Evolutionary conservation across 2,888 invertebrate species (phyloP).

Genomic region (Miltochrista miniata): DNA sequence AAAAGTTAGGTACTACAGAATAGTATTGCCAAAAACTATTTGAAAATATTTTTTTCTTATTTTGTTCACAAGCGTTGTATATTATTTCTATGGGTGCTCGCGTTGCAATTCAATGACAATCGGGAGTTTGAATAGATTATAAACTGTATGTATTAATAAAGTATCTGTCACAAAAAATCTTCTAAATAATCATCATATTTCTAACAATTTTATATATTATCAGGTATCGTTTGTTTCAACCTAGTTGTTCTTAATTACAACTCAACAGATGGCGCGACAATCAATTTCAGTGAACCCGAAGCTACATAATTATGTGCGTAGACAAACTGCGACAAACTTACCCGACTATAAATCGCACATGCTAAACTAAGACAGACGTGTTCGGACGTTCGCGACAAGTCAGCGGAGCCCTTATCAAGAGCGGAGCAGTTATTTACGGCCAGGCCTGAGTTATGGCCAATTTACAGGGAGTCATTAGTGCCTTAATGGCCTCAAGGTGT

Average conservation of each 20-base stretch:
- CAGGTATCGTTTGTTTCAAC: no score
- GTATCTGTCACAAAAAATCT: no score
- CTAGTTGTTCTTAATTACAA: conserved; percentile 31
- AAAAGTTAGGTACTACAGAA: no score
- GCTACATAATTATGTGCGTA: conserved; percentile 35
- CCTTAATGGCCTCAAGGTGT: conserved; percentile 81
- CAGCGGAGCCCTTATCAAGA: conserved; percentile 79
- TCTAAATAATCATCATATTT: conserved; percentile 13
- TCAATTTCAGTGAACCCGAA: conserved; percentile 35
- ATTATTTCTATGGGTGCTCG: no score
- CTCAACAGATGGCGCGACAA: conserved; percentile 37
- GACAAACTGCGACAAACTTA: conserved; percentile 39
- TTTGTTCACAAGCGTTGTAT: no score
- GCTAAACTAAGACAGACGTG: conserved; percentile 78
- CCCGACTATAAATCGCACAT: conserved; percentile 70
- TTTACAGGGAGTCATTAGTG: conserved; percentile 82
- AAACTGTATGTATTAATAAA: no score
- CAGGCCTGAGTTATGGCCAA: conserved; percentile 80
- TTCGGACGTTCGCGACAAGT: conserved; percentile 71
- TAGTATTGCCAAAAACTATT: no score
- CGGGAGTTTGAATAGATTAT: no score
- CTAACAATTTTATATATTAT: no score
- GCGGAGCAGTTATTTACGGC: conserved; percentile 75
- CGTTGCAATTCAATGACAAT: no score
- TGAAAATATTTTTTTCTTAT: no score